Conservation (phyloP, 2,113 vertebrate genomes). For the Drymodes brunneopygia region DNA sequence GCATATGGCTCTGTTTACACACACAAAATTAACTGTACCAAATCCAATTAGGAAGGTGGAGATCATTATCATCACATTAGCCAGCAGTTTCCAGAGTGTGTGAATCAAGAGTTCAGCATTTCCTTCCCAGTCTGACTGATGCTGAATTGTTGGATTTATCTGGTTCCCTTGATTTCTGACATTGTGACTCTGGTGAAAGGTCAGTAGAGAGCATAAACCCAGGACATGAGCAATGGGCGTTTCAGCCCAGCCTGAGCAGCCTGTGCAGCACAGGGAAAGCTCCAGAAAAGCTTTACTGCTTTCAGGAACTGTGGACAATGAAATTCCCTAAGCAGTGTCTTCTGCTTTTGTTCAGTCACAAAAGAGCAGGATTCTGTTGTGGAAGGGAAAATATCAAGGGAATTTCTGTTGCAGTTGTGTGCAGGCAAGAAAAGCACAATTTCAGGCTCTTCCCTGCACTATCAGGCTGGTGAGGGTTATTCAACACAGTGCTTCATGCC, state of each 20-base stretch:
- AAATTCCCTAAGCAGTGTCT: not conserved
- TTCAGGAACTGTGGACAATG: not conserved
- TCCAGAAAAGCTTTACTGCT: not conserved
- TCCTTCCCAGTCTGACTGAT: not conserved
- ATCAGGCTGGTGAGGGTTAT: not conserved
- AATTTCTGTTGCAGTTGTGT: not conserved
- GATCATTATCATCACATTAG: not conserved
- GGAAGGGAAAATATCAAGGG: not conserved
- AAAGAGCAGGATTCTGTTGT: not conserved
- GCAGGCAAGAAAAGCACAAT: not conserved
- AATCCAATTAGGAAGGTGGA: conserved; percentile 36
- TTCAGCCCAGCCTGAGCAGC: not conserved
- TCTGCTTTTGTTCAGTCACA: not conserved
- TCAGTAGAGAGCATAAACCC: not conserved
- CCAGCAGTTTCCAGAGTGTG: not conserved
- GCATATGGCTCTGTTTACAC: conserved; percentile 4
- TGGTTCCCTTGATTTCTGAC: not conserved
- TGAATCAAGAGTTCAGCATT: not conserved
- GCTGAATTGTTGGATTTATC: not conserved
- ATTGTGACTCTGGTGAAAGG: not conserved
- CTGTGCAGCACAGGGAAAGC: not conserved
- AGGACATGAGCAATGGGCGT: fast-evolving
- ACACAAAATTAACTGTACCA: conserved; percentile 1
- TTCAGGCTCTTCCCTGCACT: not conserved
- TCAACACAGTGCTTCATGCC: not conserved